Evolutionary conservation across 2,797 vertebrate genomes (phyloP).

Genomic region (Rhincodon typus): DNA sequence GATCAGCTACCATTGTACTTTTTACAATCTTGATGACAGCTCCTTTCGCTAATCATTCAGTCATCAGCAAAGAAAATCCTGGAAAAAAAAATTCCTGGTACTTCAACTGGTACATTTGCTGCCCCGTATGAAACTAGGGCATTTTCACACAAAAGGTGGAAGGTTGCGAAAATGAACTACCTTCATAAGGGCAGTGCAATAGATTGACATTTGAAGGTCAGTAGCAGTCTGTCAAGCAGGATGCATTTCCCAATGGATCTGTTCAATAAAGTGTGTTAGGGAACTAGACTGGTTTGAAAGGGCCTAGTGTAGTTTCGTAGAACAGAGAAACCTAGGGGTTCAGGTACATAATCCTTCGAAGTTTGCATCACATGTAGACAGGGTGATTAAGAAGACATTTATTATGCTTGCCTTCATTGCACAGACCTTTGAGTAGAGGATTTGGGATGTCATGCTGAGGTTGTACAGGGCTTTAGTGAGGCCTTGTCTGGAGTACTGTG

Average conservation of each 20-base stretch:
- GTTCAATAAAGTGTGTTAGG: no score
- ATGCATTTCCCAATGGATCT: background rate
- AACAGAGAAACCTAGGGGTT: no score
- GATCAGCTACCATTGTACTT: background rate
- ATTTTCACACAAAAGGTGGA: background rate
- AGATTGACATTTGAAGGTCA: background rate
- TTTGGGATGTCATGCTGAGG: no score
- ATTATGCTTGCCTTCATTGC: no score
- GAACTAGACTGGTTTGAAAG: no score
- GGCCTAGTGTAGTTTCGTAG: no score
- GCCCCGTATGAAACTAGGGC: background rate
- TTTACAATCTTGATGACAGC: background rate
- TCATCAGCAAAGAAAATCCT: background rate
- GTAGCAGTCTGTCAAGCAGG: background rate
- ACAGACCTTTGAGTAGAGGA: no score
- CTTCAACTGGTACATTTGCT: background rate
- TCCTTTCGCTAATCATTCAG: background rate
- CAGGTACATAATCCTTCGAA: no score
- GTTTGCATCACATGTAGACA: no score
- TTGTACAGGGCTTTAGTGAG: no score
- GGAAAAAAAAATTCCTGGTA: background rate
- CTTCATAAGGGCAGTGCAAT: background rate
- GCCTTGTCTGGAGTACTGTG: no score
- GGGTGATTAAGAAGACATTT: no score
- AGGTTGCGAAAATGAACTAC: background rate